Percentiles rank a stretch among this genome's conserved stretches.
Evolutionary conservation across 2,888 invertebrate genomes (phyloP).

Genomic region (Arge pagana): DNA sequence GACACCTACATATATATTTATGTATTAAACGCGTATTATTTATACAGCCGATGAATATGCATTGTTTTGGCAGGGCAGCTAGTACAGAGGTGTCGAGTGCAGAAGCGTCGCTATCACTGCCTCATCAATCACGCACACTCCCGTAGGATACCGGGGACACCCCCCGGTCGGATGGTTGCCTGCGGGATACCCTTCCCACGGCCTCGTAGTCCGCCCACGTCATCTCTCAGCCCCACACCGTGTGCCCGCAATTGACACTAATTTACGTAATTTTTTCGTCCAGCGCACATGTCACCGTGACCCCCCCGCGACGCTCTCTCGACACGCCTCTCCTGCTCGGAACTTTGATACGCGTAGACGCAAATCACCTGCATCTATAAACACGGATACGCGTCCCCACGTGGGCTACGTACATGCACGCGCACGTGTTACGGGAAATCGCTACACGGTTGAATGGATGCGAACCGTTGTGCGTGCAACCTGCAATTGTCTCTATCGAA

Average conservation of each 20-base stretch:
- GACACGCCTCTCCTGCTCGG: background rate
- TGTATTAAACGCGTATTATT: slow-evolving; percentile 58
- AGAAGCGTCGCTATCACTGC: slow-evolving; percentile 58
- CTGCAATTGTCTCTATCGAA: no score
- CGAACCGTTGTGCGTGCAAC: no score
- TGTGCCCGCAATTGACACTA: slow-evolving; percentile 49
- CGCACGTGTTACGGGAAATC: no score
- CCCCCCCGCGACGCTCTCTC: slow-evolving; percentile 8
- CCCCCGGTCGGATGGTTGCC: slow-evolving; percentile 11
- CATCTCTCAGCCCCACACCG: slow-evolving; percentile 38
- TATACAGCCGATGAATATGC: slow-evolving; percentile 56
- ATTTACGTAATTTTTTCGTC: slow-evolving; percentile 51
- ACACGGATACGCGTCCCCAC: no score
- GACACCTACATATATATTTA: slow-evolving; percentile 49
- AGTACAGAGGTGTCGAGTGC: slow-evolving; percentile 57
- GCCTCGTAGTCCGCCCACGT: slow-evolving; percentile 42
- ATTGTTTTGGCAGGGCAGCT: slow-evolving; percentile 53
- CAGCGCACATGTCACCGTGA: slow-evolving; percentile 39
- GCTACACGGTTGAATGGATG: no score
- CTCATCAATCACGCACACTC: slow-evolving; percentile 57
- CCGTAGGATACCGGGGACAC: slow-evolving; percentile 28
- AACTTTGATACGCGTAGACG: background rate
- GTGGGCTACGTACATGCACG: background rate
- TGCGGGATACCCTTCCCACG: slow-evolving; percentile 26
- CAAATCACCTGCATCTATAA: background rate